Conservation (phyloP, 2,113 vertebrate genomes). For the Cricetomys ansorgei region DNA sequence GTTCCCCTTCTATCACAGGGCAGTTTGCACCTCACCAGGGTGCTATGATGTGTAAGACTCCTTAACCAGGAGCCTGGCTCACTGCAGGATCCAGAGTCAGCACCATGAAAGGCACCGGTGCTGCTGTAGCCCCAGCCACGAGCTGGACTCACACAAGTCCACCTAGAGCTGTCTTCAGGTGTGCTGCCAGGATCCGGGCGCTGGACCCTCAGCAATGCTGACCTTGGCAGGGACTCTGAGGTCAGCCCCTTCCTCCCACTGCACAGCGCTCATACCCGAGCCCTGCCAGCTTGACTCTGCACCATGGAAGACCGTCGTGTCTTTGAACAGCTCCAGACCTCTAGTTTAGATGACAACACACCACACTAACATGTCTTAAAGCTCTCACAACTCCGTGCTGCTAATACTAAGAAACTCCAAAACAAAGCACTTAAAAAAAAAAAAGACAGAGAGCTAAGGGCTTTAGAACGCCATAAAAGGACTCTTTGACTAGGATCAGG, state of each 20-base stretch:
- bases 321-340: not conserved
- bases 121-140: not conserved
- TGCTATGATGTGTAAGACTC: not conserved
- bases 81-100: not conserved
- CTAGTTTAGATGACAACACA: not conserved
- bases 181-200: not conserved
- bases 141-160: rapidly evolving
- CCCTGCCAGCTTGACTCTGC: rapidly evolving
- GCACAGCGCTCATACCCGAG: not conserved
- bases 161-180: too few species aligned
- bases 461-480: not conserved
- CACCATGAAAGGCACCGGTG: not conserved
- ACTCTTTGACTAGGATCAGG: not conserved
- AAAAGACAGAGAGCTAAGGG: not conserved
- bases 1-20: not conserved
- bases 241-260: not conserved
- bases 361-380: not conserved
- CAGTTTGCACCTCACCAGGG: not conserved
- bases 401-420: not conserved
- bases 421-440: not conserved
- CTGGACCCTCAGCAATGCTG: not conserved
- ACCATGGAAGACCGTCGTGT: rapidly evolving
- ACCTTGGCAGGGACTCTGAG: too few species aligned
- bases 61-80: not conserved
- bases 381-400: not conserved